Percentiles rank a stretch among this genome's conserved stretches.
Evolutionary conservation across 2,797 vertebrate genomes (phyloP).

Genomic region (Argyrosomus regius): DNA sequence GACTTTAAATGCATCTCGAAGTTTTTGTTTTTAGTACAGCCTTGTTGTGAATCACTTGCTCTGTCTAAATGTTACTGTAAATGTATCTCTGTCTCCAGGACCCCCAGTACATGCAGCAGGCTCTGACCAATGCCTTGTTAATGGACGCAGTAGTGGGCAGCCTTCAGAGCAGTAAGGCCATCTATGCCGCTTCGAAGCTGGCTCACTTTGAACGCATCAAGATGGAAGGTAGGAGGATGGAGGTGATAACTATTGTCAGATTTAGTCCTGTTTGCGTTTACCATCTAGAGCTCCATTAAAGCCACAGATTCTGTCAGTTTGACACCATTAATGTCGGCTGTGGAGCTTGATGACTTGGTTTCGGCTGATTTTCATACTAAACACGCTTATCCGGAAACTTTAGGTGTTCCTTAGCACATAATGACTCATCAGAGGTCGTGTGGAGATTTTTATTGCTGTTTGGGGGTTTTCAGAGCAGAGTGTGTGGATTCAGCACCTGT

Average conservation of each 20-base stretch:
- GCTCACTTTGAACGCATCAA: constrained; percentile 94
- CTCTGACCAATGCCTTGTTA: constrained; percentile 93
- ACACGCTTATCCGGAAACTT: constrained; percentile 1
- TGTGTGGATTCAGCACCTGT: constrained; percentile 3
- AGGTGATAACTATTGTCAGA: not conserved
- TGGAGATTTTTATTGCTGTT: not conserved
- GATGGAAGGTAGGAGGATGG: constrained; percentile 85
- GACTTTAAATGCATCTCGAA: not conserved
- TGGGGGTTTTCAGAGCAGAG: not conserved
- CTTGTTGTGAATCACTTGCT: not conserved
- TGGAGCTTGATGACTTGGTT: not conserved
- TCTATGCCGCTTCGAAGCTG: constrained; percentile 94
- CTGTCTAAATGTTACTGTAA: not conserved
- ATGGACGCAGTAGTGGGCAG: constrained; percentile 97
- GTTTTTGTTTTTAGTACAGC: not conserved
- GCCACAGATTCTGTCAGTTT: not conserved
- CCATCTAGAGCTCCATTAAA: not conserved
- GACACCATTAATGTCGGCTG: not conserved
- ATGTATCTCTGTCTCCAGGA: constrained; percentile 83
- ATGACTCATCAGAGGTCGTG: not conserved
- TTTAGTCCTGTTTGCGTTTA: not conserved
- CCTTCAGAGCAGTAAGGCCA: constrained; percentile 90
- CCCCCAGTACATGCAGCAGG: constrained; percentile 96
- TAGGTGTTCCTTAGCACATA: not conserved
- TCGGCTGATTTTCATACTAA: not conserved